Percentiles rank a stretch among this genome's conserved stretches.
These are phyloP conservation scores for Brachionus plicatilis DNA, from an alignment of 1,140 invertebrate species.

Conservation along the genomic window DNA sequence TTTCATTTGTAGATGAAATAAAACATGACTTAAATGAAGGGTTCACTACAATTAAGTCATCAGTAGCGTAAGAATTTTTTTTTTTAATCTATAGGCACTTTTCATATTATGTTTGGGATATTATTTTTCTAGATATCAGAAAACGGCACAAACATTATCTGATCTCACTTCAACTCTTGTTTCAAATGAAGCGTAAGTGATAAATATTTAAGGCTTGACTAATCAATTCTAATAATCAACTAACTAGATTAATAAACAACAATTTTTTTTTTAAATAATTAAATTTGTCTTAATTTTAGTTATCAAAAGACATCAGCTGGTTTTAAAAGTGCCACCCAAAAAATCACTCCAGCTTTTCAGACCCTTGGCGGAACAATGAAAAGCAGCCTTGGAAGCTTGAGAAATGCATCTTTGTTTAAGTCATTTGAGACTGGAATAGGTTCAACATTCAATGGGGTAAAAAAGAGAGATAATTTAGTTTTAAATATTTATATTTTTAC, in stretches of 20 bases:
- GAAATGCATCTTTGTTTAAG: slow-evolving; percentile 18
- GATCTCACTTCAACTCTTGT: not conserved
- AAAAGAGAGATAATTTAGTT: no score
- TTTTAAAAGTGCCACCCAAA: slow-evolving; percentile 35
- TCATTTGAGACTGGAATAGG: slow-evolving; percentile 15
- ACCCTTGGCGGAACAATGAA: slow-evolving; percentile 25
- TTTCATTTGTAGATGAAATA: slow-evolving; percentile 38
- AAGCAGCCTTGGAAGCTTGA: slow-evolving; percentile 32
- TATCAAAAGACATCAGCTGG: slow-evolving; percentile 40
- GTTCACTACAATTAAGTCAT: not conserved
- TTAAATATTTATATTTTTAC: no score
- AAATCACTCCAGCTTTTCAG: slow-evolving; percentile 38
- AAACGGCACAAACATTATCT: slow-evolving; percentile 29
- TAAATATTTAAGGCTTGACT: not conserved
- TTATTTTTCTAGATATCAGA: slow-evolving; percentile 24
- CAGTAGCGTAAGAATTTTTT: slow-evolving; percentile 29
- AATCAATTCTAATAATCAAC: not conserved
- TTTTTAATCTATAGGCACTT: not conserved
- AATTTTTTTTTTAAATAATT: not conserved
- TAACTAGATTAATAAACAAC: not conserved
- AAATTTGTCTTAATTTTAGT: not conserved
- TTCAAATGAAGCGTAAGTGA: slow-evolving; percentile 33
- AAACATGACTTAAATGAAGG: slow-evolving; percentile 18
- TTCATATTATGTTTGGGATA: not conserved
- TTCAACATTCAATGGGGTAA: slow-evolving; percentile 3